Evolutionary conservation across 2,797 vertebrate genomes (phyloP).

Genomic region (Oreochromis mossambicus): DNA sequence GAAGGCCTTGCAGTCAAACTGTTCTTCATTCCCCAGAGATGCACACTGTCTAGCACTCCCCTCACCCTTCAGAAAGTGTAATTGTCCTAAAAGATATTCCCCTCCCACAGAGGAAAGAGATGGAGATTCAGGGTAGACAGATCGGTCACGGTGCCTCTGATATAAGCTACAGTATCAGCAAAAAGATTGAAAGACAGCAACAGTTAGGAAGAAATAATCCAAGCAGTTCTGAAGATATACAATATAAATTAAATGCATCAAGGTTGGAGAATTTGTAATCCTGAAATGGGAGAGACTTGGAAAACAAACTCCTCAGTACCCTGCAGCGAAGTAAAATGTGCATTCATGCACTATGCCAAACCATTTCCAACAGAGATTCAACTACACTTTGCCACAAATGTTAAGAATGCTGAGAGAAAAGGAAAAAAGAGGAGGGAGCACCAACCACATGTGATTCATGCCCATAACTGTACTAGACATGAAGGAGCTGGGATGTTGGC

Average conservation of each 20-base stretch:
- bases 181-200: conserved; percentile 2
- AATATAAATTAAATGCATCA: background rate
- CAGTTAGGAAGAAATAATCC: background rate
- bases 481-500: background rate
- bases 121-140: conserved; percentile 5
- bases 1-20: background rate
- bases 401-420: background rate
- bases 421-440: background rate
- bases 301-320: background rate
- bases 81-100: background rate
- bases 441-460: background rate
- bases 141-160: background rate
- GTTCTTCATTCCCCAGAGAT: background rate
- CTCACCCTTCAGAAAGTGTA: background rate
- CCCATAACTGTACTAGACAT: background rate
- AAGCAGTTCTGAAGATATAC: background rate
- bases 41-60: background rate
- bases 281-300: background rate
- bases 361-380: background rate
- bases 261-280: background rate
- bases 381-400: background rate
- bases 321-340: rapidly evolving
- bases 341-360: rapidly evolving
- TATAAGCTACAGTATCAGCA: background rate
- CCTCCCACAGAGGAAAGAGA: background rate